Evolutionary conservation across 2,113 vertebrate species (phyloP).

Genomic region (Lophotis ruficrista): DNA sequence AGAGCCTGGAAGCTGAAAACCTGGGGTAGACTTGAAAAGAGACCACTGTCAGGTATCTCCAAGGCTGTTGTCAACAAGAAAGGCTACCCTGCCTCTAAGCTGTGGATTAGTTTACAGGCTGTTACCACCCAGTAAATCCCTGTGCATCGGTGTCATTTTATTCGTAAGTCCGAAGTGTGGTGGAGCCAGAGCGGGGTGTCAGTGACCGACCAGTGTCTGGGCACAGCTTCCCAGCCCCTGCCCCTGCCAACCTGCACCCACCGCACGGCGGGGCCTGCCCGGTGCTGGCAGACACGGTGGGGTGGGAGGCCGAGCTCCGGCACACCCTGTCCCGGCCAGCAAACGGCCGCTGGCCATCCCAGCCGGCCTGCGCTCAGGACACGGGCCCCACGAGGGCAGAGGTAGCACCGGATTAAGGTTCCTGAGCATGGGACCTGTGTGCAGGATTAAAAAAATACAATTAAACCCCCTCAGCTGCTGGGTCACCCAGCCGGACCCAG

Average conservation of each 20-base stretch:
- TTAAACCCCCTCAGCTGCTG: background rate
- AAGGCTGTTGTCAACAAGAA: fast-evolving
- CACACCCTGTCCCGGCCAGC: background rate
- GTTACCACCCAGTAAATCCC: background rate
- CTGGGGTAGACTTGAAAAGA: background rate
- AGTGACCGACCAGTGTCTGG: fast-evolving
- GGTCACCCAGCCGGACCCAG: fast-evolving
- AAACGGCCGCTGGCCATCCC: fast-evolving
- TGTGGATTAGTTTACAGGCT: background rate
- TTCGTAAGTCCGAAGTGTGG: fast-evolving
- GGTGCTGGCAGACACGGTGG: fast-evolving
- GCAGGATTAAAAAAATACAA: fast-evolving
- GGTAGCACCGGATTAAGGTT: fast-evolving
- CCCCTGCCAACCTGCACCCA: fast-evolving
- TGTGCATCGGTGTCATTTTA: background rate
- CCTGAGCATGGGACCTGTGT: fast-evolving
- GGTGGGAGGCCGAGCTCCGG: background rate
- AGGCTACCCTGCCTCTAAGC: background rate
- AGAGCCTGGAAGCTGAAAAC: background rate
- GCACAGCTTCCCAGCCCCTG: background rate
- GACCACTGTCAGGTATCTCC: background rate
- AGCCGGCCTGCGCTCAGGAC: fast-evolving
- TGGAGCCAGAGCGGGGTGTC: fast-evolving
- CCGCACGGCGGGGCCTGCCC: fast-evolving
- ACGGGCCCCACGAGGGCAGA: fast-evolving